Conservation (phyloP, 1,140 invertebrate species). For the Vanessa tameamea region DNA sequence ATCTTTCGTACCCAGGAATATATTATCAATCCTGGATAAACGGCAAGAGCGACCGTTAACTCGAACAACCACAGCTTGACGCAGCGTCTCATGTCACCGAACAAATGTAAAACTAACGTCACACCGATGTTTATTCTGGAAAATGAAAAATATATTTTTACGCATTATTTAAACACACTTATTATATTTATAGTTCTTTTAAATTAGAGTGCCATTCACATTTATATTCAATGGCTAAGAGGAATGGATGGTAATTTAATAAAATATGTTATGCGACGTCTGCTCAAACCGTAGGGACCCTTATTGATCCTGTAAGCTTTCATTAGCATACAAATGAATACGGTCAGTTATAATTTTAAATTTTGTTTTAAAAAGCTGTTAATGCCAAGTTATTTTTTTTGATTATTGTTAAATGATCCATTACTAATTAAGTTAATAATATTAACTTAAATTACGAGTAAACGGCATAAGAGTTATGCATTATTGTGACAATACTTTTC, state of each 20-base stretch:
- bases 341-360: slow-evolving; percentile 23
- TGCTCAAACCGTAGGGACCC: slow-evolving; percentile 19
- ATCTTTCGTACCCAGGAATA: slow-evolving; percentile 61
- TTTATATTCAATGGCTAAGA: neutral
- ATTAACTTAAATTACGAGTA: too few species aligned
- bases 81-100: slow-evolving; percentile 74
- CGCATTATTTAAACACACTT: neutral
- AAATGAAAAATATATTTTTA: slow-evolving; percentile 39
- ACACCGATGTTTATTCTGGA: slow-evolving; percentile 79
- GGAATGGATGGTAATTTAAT: slow-evolving; percentile 6
- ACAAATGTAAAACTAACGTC: slow-evolving; percentile 73
- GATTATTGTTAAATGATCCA: too few species aligned
- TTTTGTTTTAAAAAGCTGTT: slow-evolving; percentile 4
- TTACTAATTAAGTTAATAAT: too few species aligned
- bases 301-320: slow-evolving; percentile 32
- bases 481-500: too few species aligned
- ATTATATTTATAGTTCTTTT: neutral
- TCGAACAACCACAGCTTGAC: slow-evolving; percentile 76
- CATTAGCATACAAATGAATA: slow-evolving; percentile 36
- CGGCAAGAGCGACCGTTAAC: slow-evolving; percentile 69
- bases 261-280: slow-evolving; percentile 3
- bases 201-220: neutral
- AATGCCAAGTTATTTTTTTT: too few species aligned
- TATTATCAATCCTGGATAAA: slow-evolving; percentile 73
- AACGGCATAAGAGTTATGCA: too few species aligned